These are phyloP conservation scores for Tribolium castaneum DNA, from an alignment of 1,140 invertebrate species.

Conservation along the genomic window DNA sequence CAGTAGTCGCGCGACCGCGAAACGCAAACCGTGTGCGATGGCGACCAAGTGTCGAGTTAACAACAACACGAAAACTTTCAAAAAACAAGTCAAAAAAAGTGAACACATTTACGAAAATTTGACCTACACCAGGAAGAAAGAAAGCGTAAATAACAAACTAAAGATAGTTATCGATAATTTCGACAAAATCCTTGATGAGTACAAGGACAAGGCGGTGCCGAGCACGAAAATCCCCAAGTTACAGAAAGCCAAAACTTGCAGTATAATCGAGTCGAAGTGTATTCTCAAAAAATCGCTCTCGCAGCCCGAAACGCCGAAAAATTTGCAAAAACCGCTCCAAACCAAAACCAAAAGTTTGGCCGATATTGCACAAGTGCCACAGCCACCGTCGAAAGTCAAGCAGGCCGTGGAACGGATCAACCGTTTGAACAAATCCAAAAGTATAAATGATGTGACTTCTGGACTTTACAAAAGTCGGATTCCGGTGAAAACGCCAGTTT, in stretches of 20 bases:
- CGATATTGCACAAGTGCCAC: neutral
- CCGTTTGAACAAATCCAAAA: conserved; percentile 48
- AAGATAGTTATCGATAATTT: conserved; percentile 73
- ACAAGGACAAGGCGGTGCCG: conserved; percentile 54
- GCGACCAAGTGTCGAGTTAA: neutral
- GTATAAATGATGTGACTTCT: conserved; percentile 45
- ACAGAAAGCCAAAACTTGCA: conserved; percentile 73
- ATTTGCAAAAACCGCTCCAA: neutral
- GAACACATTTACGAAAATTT: conserved; percentile 66
- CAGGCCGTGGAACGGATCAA: conserved; percentile 55
- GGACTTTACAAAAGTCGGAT: conserved; percentile 47
- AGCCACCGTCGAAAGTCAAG: conserved; percentile 52
- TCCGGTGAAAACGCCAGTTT: conserved; percentile 55
- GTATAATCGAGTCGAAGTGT: conserved; percentile 72
- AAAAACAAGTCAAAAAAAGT: conserved; percentile 38
- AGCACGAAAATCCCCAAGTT: conserved; percentile 63
- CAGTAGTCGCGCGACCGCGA: conserved; percentile 20
- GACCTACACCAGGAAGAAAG: conserved; percentile 61
- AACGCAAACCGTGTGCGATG: conserved; percentile 41
- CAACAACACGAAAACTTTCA: neutral
- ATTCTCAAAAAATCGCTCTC: conserved; percentile 67
- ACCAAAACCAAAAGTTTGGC: conserved; percentile 53
- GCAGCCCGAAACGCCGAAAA: conserved; percentile 17
- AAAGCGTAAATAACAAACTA: conserved; percentile 68
- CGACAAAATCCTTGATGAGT: conserved; percentile 71